Base-by-base conservation (phyloP, 1,140 invertebrate species). In the Drosophila auraria region DNA sequence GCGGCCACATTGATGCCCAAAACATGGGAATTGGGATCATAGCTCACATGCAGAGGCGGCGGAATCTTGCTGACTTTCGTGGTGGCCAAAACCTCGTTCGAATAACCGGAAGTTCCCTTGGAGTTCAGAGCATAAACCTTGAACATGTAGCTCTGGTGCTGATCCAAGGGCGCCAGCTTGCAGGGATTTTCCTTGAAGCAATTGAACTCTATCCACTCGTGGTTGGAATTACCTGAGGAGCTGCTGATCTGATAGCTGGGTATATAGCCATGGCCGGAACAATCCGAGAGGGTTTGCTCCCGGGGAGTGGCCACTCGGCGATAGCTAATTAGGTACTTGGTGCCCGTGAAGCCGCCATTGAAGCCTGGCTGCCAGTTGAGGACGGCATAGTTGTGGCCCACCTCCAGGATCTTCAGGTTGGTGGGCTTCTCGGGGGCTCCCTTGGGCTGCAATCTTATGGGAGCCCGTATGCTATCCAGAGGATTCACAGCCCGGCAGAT, bases 161-260 rank as follows among this genome's bases (percentile, higher is more conserved):
- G 97, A 38, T 97, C 96, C 2, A 98, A 93, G 14, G 95, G 94
- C 0, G 96, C 96, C 8, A 98, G 95, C 89, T 98, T 97, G 92
- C 98, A 99, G 0, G 97, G 97, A 82, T 98, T 97, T 42, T 96
- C 95, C n/a, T 95, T 94, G 20, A 96, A 95, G 91, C 98, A 99
- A 79, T 98, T 97, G 61, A 96, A 95, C 80, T 98, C 97, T 64
- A 95, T 94, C 96, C 96, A 97, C 69, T 96, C 95, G 14, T 94
- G 94, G 12, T 71, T 71, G n/a, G 94, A 93, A 1, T 94, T 20
- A 94, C 94, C 36, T 5, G 65, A 54, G 2, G 71, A 65, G 23
- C 75, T 74, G 49, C 77, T 79, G 3, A 79, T 51, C 44, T 87
- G 82, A 17, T 89, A 90, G 15, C 65, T 80, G 50, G 76, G 75